Evolutionary conservation across 2,888 invertebrate species (phyloP).

Genomic region (Entomobrya multifasciata): DNA sequence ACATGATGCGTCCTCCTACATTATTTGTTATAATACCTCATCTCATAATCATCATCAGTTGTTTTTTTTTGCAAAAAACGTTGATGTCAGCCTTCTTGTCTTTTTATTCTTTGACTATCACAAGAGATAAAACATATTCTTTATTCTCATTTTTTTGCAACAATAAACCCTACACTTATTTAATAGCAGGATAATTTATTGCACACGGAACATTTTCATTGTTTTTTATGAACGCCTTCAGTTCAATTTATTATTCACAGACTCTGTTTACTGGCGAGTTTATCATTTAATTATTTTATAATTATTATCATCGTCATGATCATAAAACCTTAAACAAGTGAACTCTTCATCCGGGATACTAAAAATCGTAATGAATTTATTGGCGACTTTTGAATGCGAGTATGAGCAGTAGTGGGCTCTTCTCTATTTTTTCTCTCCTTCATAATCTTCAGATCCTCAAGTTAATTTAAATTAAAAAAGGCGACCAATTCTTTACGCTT

Average conservation of each 20-base stretch:
- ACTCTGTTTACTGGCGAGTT: neutral
- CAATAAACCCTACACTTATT: conserved; percentile 21
- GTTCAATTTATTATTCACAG: neutral
- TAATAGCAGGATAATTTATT: conserved; percentile 53
- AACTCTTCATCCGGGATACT: conserved; percentile 37
- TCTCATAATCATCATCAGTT: conserved; percentile 18
- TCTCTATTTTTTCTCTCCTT: neutral
- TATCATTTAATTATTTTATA: conserved; percentile 40
- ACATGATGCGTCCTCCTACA: conserved; percentile 77
- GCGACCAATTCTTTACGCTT: conserved; percentile 57
- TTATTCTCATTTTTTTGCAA: neutral
- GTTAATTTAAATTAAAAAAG: conserved; percentile 70
- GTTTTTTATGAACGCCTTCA: conserved; percentile 5
- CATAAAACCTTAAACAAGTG: neutral
- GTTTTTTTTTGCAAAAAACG: neutral
- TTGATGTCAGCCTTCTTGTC: conserved; percentile 10
- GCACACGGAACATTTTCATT: conserved; percentile 47
- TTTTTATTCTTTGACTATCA: neutral
- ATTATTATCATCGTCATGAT: conserved; percentile 29
- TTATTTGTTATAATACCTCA: conserved; percentile 67
- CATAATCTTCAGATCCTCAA: neutral
- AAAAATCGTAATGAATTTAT: conserved; percentile 24
- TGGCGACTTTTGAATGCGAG: neutral
- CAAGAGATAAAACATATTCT: conserved; percentile 12
- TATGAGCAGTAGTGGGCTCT: neutral